Evolutionary conservation across 2,113 vertebrate species (phyloP).

Genomic region (Anolis carolinensis): DNA sequence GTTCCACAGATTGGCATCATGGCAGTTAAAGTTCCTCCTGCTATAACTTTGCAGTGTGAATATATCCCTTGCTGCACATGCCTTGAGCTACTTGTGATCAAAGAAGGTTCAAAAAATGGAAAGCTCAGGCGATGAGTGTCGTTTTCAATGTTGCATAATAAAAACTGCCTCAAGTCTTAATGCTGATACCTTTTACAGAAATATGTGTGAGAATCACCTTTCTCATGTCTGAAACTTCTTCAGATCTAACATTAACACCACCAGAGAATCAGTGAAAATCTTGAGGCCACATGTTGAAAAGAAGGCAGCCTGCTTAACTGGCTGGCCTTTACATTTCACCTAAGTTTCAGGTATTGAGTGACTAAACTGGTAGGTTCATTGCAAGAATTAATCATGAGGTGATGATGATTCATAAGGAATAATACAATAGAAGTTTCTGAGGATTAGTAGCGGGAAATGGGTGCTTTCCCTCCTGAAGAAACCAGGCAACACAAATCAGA

Average conservation of each 20-base stretch:
- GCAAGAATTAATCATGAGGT: constrained; percentile 8
- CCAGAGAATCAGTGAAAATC: neutral
- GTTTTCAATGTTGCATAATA: neutral
- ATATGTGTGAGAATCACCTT: neutral
- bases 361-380: neutral
- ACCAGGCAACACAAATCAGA: neutral
- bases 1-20: no score
- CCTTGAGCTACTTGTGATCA: neutral
- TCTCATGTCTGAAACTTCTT: neutral
- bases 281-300: neutral
- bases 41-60: neutral
- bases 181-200: neutral
- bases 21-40: neutral
- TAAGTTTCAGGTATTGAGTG: constrained; percentile 11
- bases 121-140: neutral
- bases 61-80: neutral
- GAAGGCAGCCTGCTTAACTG: neutral
- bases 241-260: neutral
- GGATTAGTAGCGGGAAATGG: neutral
- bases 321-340: neutral
- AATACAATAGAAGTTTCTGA: neutral
- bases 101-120: neutral
- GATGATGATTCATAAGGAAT: neutral
- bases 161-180: neutral
- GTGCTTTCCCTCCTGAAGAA: neutral